Percentiles rank a stretch among this genome's conserved stretches.
phyloP scores from a whole-genome alignment of 2,797 vertebrate genomes.

The Sardinella longiceps region DNA sequence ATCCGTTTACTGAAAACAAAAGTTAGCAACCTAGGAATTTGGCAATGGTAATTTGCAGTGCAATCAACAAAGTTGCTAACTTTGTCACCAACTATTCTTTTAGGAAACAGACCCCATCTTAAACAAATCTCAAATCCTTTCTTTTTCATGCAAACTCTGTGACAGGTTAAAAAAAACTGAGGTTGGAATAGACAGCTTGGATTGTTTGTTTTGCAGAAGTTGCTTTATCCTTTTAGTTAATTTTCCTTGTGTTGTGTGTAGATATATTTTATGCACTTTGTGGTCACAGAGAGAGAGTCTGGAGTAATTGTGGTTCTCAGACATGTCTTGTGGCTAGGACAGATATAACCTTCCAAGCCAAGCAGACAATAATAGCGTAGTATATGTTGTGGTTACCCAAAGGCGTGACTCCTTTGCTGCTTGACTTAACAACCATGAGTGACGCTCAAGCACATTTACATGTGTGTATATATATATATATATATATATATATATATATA shows the following conservation, averaged over 20 bases:
- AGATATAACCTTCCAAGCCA: background rate
- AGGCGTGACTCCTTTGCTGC: background rate
- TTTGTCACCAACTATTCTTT: too few species aligned
- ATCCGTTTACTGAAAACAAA: too few species aligned
- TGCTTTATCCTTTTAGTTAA: background rate
- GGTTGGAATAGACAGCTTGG: background rate
- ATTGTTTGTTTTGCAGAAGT: background rate
- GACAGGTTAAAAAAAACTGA: background rate
- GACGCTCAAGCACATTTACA: constrained; percentile 11
- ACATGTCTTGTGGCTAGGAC: constrained; percentile 9
- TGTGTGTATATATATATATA: background rate
- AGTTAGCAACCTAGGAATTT: too few species aligned
- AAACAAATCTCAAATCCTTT: background rate
- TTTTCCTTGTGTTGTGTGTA: background rate
- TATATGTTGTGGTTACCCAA: constrained; percentile 14
- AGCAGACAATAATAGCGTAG: background rate
- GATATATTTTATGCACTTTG: background rate
- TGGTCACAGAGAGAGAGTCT: background rate
- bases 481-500: background rate
- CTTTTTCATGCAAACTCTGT: too few species aligned
- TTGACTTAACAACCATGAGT: constrained; percentile 11
- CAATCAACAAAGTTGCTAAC: too few species aligned
- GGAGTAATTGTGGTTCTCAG: background rate
- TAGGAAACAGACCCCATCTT: too few species aligned
- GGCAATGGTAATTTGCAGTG: too few species aligned